Evolutionary conservation across 1,140 invertebrate species (phyloP), one percentile per base, ranked within the genome.

Genomic region (Euwallacea fornicatus): DNA sequence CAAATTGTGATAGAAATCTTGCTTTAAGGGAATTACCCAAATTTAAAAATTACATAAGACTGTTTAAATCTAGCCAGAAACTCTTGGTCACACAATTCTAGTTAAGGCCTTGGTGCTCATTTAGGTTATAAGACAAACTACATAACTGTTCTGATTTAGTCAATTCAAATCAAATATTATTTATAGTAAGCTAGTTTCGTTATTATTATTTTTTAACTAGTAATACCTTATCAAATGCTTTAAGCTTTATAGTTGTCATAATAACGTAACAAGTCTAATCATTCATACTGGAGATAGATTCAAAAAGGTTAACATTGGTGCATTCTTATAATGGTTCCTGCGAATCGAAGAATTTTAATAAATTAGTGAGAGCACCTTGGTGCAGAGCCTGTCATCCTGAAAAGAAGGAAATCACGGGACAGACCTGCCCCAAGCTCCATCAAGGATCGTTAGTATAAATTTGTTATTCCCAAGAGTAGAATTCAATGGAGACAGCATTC

Each of bases 341-440:
- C 16, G 58, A 62, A 42, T 55, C 41, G 16, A 66, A 66, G 13
- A 64, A 47, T 56, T 69, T 70, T 50, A 21, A 50, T 53, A 54
- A 66, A 53, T 50, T 63, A 43, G 67, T 79, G 69, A 79, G 75
- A 64, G 72, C 68, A 33, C 63, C 61, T 44, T 71, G 77, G 69
- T 79, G 78, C 73, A 71, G 74, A 43, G 77, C 75, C 60, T 80
- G 78, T 69, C 72, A 79, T 76, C 77, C 73, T 9, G 72, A 74
- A 55, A 76, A 73, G 62, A 73, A 69, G 71, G 78, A 74, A 80
- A 81, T 72, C 73, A 81, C 80, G 80, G 80, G 80, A 78, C 80
- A 81, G 58, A 72, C 79, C 64, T 81, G 80, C 78, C 80, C 80
- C 60, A 80, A 80, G 74, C 80, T 81, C 66, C 78, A 81, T 71